Percentiles rank a stretch among this genome's conserved stretches.
Evolutionary conservation across 2,888 invertebrate species (phyloP).

Genomic region (Cyclophora punctaria): DNA sequence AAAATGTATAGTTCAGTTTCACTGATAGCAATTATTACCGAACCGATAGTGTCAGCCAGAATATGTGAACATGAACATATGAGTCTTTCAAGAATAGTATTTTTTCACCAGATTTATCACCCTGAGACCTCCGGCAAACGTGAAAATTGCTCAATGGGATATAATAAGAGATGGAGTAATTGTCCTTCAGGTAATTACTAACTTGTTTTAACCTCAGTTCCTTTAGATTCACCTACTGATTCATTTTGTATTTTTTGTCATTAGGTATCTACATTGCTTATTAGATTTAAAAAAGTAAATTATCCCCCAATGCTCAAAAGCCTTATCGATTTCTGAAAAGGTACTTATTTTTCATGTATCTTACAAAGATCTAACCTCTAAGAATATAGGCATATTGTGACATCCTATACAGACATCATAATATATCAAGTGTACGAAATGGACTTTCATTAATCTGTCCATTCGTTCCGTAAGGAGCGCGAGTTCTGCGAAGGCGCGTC

Average conservation of each 20-base stretch:
- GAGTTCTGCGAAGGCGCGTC: slow-evolving; percentile 88
- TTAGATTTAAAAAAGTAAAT: too few relatives aligned
- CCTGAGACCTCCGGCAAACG: slow-evolving; percentile 50
- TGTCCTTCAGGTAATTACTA: slow-evolving; percentile 53
- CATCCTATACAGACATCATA: too few relatives aligned
- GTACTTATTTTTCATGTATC: too few relatives aligned
- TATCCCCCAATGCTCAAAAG: too few relatives aligned
- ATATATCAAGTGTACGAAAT: background rate
- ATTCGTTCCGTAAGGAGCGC: slow-evolving; percentile 74
- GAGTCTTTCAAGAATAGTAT: background rate
- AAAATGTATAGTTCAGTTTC: too few relatives aligned
- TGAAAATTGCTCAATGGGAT: slow-evolving; percentile 50
- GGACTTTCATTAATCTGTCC: background rate
- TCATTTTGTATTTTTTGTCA: too few relatives aligned
- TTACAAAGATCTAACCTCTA: too few relatives aligned
- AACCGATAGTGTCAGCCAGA: background rate
- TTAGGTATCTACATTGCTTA: too few relatives aligned
- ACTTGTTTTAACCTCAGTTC: too few relatives aligned
- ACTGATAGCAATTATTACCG: background rate
- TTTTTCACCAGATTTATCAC: slow-evolving; percentile 64
- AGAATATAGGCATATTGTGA: too few relatives aligned
- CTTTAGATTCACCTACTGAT: too few relatives aligned
- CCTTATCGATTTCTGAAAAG: too few relatives aligned
- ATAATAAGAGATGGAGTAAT: slow-evolving; percentile 61
- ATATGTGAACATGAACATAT: background rate